phyloP scores from a whole-genome alignment of 1,140 invertebrate genomes.

The Pristionchus pacificus region DNA sequence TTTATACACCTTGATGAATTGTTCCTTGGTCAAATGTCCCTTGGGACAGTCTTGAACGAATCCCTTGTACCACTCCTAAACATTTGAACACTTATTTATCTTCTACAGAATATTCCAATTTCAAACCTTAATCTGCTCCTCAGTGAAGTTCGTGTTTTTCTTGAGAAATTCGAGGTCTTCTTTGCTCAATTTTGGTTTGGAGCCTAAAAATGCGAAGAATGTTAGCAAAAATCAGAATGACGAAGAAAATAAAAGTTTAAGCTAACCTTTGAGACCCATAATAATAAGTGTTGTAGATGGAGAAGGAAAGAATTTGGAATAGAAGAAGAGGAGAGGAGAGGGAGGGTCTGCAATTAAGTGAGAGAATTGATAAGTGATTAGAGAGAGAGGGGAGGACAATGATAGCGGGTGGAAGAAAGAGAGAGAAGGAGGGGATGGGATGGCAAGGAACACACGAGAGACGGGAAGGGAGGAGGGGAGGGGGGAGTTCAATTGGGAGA shows the following conservation, averaged over 20 bases:
- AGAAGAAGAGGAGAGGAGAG: neutral
- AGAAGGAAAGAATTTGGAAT: slow-evolving; percentile 4
- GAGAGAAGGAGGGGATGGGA: neutral
- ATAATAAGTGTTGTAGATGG: too few species aligned
- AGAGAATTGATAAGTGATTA: too few species aligned
- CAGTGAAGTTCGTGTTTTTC: slow-evolving; percentile 81
- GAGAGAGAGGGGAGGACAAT: neutral
- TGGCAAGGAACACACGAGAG: neutral
- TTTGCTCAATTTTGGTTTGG: slow-evolving; percentile 71
- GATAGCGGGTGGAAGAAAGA: neutral
- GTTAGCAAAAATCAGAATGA: too few species aligned
- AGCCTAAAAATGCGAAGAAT: too few species aligned
- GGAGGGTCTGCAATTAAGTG: too few species aligned
- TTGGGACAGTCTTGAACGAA: slow-evolving; percentile 93
- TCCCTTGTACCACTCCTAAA: slow-evolving; percentile 89
- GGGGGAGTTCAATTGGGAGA: too few species aligned
- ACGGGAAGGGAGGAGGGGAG: neutral
- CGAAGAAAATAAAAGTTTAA: too few species aligned
- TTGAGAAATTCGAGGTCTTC: slow-evolving; percentile 95
- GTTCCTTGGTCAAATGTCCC: slow-evolving; percentile 88
- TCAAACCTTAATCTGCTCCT: slow-evolving; percentile 93
- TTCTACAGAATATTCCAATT: too few species aligned
- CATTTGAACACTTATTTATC: too few species aligned
- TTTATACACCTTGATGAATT: slow-evolving; percentile 95
- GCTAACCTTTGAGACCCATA: slow-evolving; percentile 57